phyloP scores from a whole-genome alignment of 2,888 invertebrate species.

The Drosophila mimetica region DNA sequence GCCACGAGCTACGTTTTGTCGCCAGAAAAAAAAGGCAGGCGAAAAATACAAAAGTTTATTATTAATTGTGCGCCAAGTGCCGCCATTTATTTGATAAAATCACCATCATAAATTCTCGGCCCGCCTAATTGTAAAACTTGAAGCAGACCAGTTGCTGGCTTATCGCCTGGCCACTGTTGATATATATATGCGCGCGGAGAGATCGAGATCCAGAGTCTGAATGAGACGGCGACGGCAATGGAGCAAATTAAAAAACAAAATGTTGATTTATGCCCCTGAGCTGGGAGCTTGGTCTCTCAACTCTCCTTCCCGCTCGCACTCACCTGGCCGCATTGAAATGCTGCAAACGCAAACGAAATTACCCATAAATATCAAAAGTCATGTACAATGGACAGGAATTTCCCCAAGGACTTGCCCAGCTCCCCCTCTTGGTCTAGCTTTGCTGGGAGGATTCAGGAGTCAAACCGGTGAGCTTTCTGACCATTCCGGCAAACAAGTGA shows the following conservation, averaged over 20 bases:
- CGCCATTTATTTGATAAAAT: slow-evolving; percentile 74
- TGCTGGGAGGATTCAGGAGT: slow-evolving; percentile 41
- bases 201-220: slow-evolving; percentile 60
- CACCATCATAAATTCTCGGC: slow-evolving; percentile 68
- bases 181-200: slow-evolving; percentile 13
- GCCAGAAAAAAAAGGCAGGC: slow-evolving; percentile 26
- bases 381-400: slow-evolving; percentile 81
- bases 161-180: slow-evolving; percentile 49
- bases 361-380: slow-evolving; percentile 79
- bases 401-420: slow-evolving; percentile 67
- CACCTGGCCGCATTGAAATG: slow-evolving; percentile 72
- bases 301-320: slow-evolving; percentile 37
- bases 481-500: slow-evolving; percentile 56
- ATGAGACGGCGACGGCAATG: slow-evolving; percentile 54
- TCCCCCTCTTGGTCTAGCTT: slow-evolving; percentile 37
- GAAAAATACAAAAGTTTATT: slow-evolving; percentile 59
- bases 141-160: slow-evolving; percentile 56
- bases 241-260: slow-evolving; percentile 74
- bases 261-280: slow-evolving; percentile 69
- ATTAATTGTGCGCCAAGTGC: slow-evolving; percentile 77
- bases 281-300: slow-evolving; percentile 20
- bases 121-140: slow-evolving; percentile 75
- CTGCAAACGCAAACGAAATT: slow-evolving; percentile 79
- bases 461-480: slow-evolving; percentile 57
- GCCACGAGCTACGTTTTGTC: slow-evolving; percentile 56